Conservation (phyloP, 53 echinoderm and acorn worm species). For the Arbacia lixula region DNA sequence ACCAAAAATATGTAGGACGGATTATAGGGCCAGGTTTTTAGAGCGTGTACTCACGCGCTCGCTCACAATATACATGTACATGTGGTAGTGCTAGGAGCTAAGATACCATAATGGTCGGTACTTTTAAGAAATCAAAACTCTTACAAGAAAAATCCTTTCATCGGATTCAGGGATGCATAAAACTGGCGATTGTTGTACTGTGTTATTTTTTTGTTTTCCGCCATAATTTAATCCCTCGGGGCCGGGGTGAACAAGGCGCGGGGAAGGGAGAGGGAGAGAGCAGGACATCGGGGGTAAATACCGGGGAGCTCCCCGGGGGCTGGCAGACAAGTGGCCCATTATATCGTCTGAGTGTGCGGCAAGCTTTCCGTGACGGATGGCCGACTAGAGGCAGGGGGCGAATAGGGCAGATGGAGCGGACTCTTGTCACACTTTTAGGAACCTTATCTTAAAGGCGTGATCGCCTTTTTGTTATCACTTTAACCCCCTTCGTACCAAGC, state of each 20-base stretch:
- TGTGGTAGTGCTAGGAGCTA: no score
- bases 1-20: slow-evolving; percentile 42
- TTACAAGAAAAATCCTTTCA: slow-evolving; percentile 41
- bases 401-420: not conserved
- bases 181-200: slow-evolving; percentile 38
- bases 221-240: not conserved
- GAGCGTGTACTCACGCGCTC: no score
- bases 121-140: no score
- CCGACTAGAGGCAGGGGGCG: not conserved
- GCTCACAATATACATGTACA: no score
- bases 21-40: not conserved
- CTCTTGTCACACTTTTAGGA: no score
- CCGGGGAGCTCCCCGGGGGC: not conserved
- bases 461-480: no score
- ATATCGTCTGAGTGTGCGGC: no score
- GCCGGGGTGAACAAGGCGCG: not conserved
- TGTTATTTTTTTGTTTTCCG: not conserved
- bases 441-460: no score
- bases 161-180: slow-evolving; percentile 31
- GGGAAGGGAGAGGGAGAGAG: not conserved
- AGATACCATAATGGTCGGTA: no score
- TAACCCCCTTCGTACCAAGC: no score
- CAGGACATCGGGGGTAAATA: not conserved
- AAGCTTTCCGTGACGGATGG: no score
- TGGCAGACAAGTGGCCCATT: slow-evolving; percentile 2